Evolutionary conservation across 2,797 vertebrate genomes (phyloP).

Genomic region (Epinephelus coioides): DNA sequence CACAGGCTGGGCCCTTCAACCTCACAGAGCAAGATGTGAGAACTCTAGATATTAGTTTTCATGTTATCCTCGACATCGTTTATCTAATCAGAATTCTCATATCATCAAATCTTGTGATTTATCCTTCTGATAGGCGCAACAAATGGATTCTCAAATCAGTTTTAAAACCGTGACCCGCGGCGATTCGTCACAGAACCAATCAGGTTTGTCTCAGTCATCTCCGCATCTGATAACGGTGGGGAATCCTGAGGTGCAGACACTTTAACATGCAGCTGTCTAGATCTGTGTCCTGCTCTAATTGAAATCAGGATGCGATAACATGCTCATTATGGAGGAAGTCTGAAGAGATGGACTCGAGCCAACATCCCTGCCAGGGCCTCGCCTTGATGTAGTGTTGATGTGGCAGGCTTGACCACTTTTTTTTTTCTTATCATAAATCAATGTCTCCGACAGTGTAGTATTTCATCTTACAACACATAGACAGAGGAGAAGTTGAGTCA

Average conservation of each 20-base stretch:
- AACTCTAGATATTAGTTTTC: constrained; percentile 32
- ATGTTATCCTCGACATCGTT: constrained; percentile 69
- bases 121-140: constrained; percentile 69
- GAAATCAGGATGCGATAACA: constrained; percentile 82
- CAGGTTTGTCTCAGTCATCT: constrained; percentile 82
- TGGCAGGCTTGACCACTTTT: constrained; percentile 73
- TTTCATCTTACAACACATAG: constrained; percentile 38
- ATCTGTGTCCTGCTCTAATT: constrained; percentile 82
- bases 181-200: constrained; percentile 82
- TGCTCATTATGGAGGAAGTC: constrained; percentile 72
- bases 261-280: constrained; percentile 75
- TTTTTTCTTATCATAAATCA: constrained; percentile 53
- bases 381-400: constrained; percentile 68
- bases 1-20: constrained; percentile 32
- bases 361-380: constrained; percentile 46
- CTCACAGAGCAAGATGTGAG: constrained; percentile 19
- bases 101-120: constrained; percentile 70
- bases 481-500: constrained; percentile 35
- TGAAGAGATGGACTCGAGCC: constrained; percentile 61
- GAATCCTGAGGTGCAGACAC: constrained; percentile 79
- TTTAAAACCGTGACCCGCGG: constrained; percentile 73
- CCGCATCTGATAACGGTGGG: constrained; percentile 76
- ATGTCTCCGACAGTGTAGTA: constrained; percentile 38
- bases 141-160: constrained; percentile 75
- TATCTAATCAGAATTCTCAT: constrained; percentile 74